Conservation (phyloP, 2,113 vertebrate species). For the Lamprologus speciosus region DNA sequence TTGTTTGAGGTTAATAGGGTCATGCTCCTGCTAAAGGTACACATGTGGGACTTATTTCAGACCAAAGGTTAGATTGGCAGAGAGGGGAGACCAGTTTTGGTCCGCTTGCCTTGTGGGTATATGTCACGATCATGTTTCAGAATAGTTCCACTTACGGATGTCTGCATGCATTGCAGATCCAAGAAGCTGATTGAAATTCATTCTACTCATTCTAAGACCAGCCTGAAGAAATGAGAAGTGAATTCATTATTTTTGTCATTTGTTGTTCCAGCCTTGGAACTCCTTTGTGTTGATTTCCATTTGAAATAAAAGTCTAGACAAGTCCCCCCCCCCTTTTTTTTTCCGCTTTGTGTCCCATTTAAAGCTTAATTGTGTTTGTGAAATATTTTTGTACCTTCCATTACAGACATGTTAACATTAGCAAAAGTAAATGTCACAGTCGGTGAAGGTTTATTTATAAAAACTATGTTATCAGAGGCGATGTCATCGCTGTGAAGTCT, state of each 20-base stretch:
- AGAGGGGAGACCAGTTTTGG: background rate
- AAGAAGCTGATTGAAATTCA: constrained; percentile 30
- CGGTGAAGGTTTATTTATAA: background rate
- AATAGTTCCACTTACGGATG: constrained; percentile 7
- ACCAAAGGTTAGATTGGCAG: constrained; percentile 42
- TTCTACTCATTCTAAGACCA: background rate
- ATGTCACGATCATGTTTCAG: constrained; percentile 51
- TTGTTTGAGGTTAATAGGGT: constrained; percentile 76
- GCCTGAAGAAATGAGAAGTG: background rate
- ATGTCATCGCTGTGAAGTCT: background rate
- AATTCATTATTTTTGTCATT: background rate
- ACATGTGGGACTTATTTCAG: constrained; percentile 76
- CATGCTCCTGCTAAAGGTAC: constrained; percentile 63
- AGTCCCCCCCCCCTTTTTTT: background rate
- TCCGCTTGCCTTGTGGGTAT: constrained; percentile 36
- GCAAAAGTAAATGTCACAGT: background rate
- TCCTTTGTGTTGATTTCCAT: background rate
- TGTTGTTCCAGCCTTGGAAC: background rate
- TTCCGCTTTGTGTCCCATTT: background rate
- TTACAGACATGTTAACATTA: background rate
- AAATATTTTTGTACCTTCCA: background rate
- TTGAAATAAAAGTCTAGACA: background rate
- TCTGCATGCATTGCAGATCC: background rate
- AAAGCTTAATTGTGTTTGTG: background rate
- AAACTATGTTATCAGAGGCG: background rate